Conservation (phyloP, 35 echinoderm and acorn worm genomes). For the Stichopus chloronotus region DNA sequence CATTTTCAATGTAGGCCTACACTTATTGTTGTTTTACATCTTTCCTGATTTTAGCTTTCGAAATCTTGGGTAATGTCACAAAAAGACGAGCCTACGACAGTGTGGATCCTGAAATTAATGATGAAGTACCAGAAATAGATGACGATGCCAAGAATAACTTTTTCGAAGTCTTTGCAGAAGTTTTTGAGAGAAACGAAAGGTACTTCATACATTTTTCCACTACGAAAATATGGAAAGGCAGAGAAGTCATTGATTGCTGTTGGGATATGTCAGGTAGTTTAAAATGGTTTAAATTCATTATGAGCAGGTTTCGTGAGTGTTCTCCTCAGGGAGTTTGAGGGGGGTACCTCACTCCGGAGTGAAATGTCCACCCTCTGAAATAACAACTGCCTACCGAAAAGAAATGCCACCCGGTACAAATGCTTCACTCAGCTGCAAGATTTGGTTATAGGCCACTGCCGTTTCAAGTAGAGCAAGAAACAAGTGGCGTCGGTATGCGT, state of each 20-base stretch:
- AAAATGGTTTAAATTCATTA: not conserved
- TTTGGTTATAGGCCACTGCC: too few species aligned
- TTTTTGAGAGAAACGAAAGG: conserved; percentile 94
- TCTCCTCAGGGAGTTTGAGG: not conserved
- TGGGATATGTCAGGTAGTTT: not conserved
- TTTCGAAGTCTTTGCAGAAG: conserved; percentile 69
- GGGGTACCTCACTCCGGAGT: too few species aligned
- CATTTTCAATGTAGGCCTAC: too few species aligned
- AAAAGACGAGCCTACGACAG: conserved; percentile 92
- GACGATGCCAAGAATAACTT: conserved; percentile 91
- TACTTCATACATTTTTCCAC: conserved; percentile 6
- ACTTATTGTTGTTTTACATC: not conserved
- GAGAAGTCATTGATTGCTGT: not conserved
- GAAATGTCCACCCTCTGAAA: too few species aligned
- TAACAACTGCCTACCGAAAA: too few species aligned
- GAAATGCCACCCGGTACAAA: too few species aligned
- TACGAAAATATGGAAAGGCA: not conserved
- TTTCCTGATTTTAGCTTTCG: conserved; percentile 69
- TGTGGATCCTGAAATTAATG: conserved; percentile 90
- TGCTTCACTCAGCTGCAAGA: too few species aligned
- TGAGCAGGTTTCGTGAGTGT: not conserved
- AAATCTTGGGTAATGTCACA: conserved; percentile 81
- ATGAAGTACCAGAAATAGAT: conserved; percentile 70
- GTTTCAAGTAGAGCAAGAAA: too few species aligned
- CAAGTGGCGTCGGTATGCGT: too few species aligned